A percentile compares a stretch with the other conserved stretches of the same genome.
Evolutionary conservation across 2,113 vertebrate genomes (phyloP).

Genomic region (Tonatia bakeri): DNA sequence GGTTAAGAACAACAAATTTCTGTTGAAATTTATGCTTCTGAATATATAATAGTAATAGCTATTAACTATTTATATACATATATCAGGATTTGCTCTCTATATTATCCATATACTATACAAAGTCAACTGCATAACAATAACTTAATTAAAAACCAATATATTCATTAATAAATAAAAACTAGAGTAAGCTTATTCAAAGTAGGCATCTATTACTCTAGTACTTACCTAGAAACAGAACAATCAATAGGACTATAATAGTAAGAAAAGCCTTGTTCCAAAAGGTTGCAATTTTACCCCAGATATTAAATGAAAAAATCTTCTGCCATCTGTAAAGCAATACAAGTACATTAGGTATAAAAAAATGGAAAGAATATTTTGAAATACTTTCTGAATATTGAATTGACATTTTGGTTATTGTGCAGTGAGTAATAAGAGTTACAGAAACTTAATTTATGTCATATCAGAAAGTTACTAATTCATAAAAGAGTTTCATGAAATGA

Average conservation of each 20-base stretch:
- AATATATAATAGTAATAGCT: not conserved
- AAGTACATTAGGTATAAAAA: constrained; percentile 23
- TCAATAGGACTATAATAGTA: constrained; percentile 92
- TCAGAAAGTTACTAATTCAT: not conserved
- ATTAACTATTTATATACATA: not conserved
- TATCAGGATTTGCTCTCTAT: not conserved
- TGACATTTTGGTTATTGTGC: constrained; percentile 24
- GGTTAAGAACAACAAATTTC: not conserved
- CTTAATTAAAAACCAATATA: constrained; percentile 2
- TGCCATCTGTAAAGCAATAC: constrained; percentile 87
- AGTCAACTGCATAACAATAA: not conserved
- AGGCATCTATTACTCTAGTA: constrained; percentile 45
- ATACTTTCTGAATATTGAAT: constrained; percentile 20
- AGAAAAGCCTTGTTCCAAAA: constrained; percentile 95
- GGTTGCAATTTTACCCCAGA: constrained; percentile 90
- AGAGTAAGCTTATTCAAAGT: not conserved
- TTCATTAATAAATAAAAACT: not conserved
- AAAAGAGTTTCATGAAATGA: constrained; percentile 1
- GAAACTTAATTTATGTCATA: constrained; percentile 21
- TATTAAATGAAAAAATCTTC: constrained; percentile 87
- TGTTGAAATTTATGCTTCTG: not conserved
- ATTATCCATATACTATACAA: not conserved
- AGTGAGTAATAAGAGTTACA: not conserved
- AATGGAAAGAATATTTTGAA: not conserved
- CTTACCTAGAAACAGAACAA: constrained; percentile 94